Base-by-base conservation (phyloP, 2,113 vertebrate species). In the Callionymus lyra region DNA sequence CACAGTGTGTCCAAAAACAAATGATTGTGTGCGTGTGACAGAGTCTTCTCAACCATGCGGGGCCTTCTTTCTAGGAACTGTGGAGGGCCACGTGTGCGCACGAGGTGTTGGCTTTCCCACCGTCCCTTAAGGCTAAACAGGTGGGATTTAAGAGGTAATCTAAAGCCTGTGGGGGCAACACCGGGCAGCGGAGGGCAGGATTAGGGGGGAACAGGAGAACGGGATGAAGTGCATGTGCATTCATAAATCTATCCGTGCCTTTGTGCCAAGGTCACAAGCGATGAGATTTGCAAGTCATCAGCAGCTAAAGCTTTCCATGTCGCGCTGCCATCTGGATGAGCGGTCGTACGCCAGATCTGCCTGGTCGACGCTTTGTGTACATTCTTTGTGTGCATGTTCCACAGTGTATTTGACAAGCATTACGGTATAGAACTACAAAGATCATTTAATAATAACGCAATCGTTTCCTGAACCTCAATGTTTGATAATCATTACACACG, bases 121-220 rank as follows among this genome's bases (percentile, higher is more conserved):
- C 9, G 53, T 46, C 62, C 62, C 59, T 44, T 17, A 52, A 49
- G 49, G 54, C 54, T 38, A 44, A 73, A 69, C 74, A 77, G 72
- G 67, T 74, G 72, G 65, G 65, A 63, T 71, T 77, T 77, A 70
- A 63, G 62, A 60, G 64, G 45, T 31, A 38, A 44, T 34, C 50
- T 48, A 43, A 67, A 60, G 49, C 41, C 44, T 50, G 46, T 16
- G 2, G 42, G n/a, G 42, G 21, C 31, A 41, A 41, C 38, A 34
- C 38, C 12, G 38, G 15, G 27, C 1, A 35, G 34, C 55, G 32
- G 27, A 42, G 59, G 41, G 44, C 32, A 16, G 65, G 56, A 71
- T 66, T 54, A 66, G 53, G 39, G 44, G n/a, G 42, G 18, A 17
- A 15, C 31, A 6, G 5, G 31, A 52, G 50, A 45, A 46, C 2